Percentiles rank a stretch among this genome's conserved stretches.
Evolutionary conservation across 2,113 vertebrate genomes (phyloP).

Genomic region (Sceloporus tristichus): DNA sequence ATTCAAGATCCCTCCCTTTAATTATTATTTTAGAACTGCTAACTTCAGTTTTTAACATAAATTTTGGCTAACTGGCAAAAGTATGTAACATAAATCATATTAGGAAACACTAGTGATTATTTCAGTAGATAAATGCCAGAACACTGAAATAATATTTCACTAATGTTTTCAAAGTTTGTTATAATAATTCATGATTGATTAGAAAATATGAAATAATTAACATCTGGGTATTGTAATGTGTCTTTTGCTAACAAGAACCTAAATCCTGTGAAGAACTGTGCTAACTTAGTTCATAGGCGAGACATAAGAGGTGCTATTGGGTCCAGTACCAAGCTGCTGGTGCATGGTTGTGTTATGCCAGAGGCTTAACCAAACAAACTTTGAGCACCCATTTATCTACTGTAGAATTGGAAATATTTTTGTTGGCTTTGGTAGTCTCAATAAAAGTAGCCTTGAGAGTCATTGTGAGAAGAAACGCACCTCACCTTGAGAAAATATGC

Average conservation of each 20-base stretch:
- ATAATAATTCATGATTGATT: not conserved
- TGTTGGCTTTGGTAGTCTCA: too few species aligned
- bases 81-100: constrained; percentile 49
- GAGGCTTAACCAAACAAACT: not conserved
- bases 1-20: constrained; percentile 57
- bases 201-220: not conserved
- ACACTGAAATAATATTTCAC: constrained; percentile 5
- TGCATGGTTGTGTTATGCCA: too few species aligned
- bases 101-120: not conserved
- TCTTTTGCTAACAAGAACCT: not conserved
- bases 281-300: not conserved
- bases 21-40: constrained; percentile 43
- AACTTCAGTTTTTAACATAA: constrained; percentile 47
- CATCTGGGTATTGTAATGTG: not conserved
- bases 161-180: constrained; percentile 52
- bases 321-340: not conserved
- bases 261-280: not conserved
- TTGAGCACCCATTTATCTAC: not conserved
- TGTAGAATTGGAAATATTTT: too few species aligned
- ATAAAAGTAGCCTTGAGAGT: too few species aligned
- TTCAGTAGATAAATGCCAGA: not conserved
- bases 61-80: constrained; percentile 61
- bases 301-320: not conserved
- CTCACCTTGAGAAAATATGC: too few species aligned
- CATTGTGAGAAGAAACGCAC: too few species aligned